phyloP scores from a whole-genome alignment of 2,797 vertebrate genomes.

The Rallus crepitans region DNA sequence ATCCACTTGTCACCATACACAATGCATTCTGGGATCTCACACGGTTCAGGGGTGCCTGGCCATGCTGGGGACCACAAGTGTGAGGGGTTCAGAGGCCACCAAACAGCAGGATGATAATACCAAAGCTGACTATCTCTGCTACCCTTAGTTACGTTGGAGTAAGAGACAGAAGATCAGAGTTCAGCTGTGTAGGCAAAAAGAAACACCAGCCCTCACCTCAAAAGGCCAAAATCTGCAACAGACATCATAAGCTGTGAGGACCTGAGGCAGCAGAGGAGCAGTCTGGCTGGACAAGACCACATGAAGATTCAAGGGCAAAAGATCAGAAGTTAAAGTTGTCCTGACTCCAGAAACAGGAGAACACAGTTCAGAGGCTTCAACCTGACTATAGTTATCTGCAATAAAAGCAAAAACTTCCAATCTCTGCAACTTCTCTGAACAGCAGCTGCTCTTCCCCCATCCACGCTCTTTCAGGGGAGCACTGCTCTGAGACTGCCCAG shows the following conservation, averaged over 20 bases:
- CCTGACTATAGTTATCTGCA: neutral
- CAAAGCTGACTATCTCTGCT: neutral
- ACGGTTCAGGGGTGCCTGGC: rapidly evolving
- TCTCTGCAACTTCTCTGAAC: neutral
- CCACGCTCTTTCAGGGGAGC: neutral
- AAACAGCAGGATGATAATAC: rapidly evolving
- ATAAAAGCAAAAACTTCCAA: neutral
- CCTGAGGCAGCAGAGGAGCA: neutral
- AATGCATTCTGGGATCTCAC: rapidly evolving
- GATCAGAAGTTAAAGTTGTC: neutral
- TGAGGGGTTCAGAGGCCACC: neutral
- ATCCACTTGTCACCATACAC: rapidly evolving
- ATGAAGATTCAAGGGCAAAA: neutral
- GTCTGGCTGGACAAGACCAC: neutral
- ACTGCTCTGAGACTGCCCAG: neutral
- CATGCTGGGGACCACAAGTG: neutral
- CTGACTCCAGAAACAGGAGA: neutral
- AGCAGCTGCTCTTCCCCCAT: no score
- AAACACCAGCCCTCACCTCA: neutral
- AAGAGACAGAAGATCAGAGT: neutral
- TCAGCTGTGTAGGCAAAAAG: neutral
- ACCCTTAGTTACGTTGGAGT: neutral
- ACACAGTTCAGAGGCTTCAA: neutral
- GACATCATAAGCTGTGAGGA: neutral
- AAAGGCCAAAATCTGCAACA: neutral